Conservation (phyloP, 23 tunicate species). For the Halocynthia roretzi region DNA sequence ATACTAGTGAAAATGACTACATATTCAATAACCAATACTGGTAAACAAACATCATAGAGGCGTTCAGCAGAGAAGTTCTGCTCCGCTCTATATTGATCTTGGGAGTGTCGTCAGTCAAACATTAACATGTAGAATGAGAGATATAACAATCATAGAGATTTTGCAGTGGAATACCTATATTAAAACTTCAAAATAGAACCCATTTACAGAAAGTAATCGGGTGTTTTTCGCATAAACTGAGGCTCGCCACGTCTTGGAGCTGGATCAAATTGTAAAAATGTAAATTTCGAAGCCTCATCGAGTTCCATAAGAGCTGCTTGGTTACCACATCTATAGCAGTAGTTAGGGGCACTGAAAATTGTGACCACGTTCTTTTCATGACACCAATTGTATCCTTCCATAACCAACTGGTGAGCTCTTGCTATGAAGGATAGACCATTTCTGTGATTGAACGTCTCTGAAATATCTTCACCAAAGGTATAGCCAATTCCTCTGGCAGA, state of each 20-base stretch:
- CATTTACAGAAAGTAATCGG: constrained; percentile 81
- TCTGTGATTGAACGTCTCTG: constrained; percentile 94
- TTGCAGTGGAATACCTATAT: too few relatives aligned
- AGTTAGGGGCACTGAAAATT: constrained; percentile 95
- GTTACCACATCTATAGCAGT: constrained; percentile 98
- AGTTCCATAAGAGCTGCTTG: constrained; percentile 97
- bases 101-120: too few relatives aligned
- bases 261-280: constrained; percentile 94
- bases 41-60: too few relatives aligned
- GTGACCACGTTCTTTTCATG: constrained; percentile 97
- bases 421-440: constrained; percentile 84
- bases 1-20: too few relatives aligned
- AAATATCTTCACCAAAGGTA: constrained; percentile 97
- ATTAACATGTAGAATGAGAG: too few relatives aligned
- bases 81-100: too few relatives aligned
- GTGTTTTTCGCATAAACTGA: constrained; percentile 89
- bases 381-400: constrained; percentile 99
- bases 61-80: too few relatives aligned
- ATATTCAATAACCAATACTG: too few relatives aligned
- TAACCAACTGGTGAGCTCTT: constrained; percentile 94
- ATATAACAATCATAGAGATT: too few relatives aligned
- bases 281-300: constrained; percentile 82
- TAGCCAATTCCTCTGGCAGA: constrained; percentile 99
- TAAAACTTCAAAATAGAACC: too few relatives aligned
- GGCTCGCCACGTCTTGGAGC: constrained; percentile 98